phyloP scores from a whole-genome alignment of 2,888 invertebrate species.

The Limenitis arthemis region DNA sequence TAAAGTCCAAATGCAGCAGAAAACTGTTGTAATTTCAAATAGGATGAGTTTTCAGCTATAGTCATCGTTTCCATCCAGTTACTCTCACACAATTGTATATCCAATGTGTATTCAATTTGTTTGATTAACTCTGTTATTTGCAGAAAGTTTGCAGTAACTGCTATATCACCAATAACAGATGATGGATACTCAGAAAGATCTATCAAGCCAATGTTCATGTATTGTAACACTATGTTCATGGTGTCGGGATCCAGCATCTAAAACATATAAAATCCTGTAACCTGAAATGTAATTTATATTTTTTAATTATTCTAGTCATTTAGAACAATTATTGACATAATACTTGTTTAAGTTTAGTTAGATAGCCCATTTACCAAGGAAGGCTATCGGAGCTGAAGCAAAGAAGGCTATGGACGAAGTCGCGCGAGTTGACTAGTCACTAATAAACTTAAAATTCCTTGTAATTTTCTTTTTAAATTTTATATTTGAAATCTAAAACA shows the following conservation, averaged over 20 bases:
- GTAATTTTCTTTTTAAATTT: too few species aligned
- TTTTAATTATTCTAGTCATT: conserved; percentile 30
- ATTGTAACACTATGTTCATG: conserved; percentile 48
- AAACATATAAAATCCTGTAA: conserved; percentile 13
- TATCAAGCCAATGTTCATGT: conserved; percentile 50
- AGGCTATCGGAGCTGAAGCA: too few species aligned
- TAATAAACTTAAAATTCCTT: too few species aligned
- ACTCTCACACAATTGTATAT: conserved; percentile 35
- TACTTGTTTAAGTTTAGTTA: too few species aligned
- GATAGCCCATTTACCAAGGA: too few species aligned
- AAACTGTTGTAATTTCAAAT: conserved; percentile 37
- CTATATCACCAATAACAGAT: conserved; percentile 39
- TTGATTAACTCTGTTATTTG: conserved; percentile 55
- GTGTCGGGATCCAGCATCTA: conserved; percentile 54
- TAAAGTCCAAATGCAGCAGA: conserved; percentile 45
- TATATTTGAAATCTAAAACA: conserved; percentile 51
- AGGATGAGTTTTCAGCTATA: conserved; percentile 48
- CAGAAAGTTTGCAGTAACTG: conserved; percentile 50
- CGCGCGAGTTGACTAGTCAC: too few species aligned
- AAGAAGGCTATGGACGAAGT: too few species aligned
- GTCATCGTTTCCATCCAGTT: conserved; percentile 50
- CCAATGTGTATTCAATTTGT: conserved; percentile 50
- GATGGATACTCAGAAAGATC: conserved; percentile 45
- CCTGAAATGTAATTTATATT: too few species aligned
- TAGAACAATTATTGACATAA: too few species aligned